Evolutionary conservation across 1,140 invertebrate genomes (phyloP), one percentile per base, ranked within the genome.

Genomic region (Penaeus japonicus): DNA sequence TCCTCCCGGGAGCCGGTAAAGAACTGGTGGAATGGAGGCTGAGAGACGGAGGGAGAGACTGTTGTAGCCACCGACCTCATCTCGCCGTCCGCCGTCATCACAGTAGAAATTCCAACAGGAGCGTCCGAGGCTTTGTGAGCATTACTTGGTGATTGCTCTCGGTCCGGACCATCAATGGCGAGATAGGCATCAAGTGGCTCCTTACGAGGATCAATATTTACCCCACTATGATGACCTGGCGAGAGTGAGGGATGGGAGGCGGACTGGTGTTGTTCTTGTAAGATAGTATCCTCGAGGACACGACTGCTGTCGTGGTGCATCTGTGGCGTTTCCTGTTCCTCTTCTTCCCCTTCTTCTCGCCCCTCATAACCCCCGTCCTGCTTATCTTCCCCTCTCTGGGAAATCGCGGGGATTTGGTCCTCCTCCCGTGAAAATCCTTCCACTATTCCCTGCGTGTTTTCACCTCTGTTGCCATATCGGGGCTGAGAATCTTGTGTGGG

Each of bases 341-440:
- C 47, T 47, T 47, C 47, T 47, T 47, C 47, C 47, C 47, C 47
- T 47, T 47, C 47, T 47, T 47, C 47, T 47, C 47, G 47, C 47
- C 47, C 47, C 47, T 47, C 47, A 47, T 47, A 47, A 15, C 47
- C 47, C 10, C 1, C 47, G 10, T 47, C 47, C 47, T 47, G 47
- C 47, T 81, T 62, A 80, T 87, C 59, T 70, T 85, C 84, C 84
- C 54, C 84, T 79, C 84, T 53, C 17, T 73, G 59, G 85, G 78
- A 79, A 79, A 87, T 87, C 85, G 81, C 53, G 85, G 77, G 62
- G 85, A 87, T 87, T 53, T 79, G 85, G 77, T 32, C 47, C 78
- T 79, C 85, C 57, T 78, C 75, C 59, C 55, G n/a, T 20, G 59
- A 59, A 80, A 80, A 87, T 78, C 85, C 85, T 15, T 62, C 77